Evolutionary conservation across 2,888 invertebrate genomes (phyloP), one percentile per base, ranked within the genome.

Genomic region (Napeogenes sylphis): DNA sequence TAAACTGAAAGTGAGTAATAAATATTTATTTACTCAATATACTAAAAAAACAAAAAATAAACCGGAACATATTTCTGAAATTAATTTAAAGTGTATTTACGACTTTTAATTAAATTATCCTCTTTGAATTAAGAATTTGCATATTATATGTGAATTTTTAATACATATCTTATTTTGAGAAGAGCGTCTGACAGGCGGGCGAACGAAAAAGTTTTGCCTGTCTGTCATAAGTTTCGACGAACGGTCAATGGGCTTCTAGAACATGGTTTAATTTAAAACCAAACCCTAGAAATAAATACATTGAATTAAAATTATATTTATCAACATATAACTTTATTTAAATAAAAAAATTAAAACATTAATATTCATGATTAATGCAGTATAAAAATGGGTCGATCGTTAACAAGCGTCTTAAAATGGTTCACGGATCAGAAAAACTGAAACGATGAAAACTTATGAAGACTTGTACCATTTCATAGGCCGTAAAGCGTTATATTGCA

Each of bases 401-500:
- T 62, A 59, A 66, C 66, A 64, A 66, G 58, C 51, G 59, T 56
- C 59, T 68, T 66, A 67, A 65, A 73, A 71, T 70, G 69, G 75
- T 76, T 76, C 76, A 77, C 72, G 70, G 67, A 65, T 62, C 64
- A 58, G 65, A 72, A 72, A 76, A 73, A 70, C 71, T 68, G 68
- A 73, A 74, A 68, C 73, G 70, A 65, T 74, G 72, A 72, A 81
- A 83, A 80, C 76, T 78, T 75, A 69, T 59, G 58, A 61, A 8
- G 51, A 74, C 74, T 76, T 76, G 73, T 72, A 73, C 75, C 76
- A 79, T 81, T 84, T 83, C 77, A 81, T 80, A 74, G 75, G 76
- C 77, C 72, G 78, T 82, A 86, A 85, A 85, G 78, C 74, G 74
- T 82, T 85, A 85, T 82, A 88, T 79, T 77, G 73, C 79, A 76